Evolutionary conservation across 2,113 vertebrate genomes (phyloP).

Genomic region (Corythoichthys intestinalis): DNA sequence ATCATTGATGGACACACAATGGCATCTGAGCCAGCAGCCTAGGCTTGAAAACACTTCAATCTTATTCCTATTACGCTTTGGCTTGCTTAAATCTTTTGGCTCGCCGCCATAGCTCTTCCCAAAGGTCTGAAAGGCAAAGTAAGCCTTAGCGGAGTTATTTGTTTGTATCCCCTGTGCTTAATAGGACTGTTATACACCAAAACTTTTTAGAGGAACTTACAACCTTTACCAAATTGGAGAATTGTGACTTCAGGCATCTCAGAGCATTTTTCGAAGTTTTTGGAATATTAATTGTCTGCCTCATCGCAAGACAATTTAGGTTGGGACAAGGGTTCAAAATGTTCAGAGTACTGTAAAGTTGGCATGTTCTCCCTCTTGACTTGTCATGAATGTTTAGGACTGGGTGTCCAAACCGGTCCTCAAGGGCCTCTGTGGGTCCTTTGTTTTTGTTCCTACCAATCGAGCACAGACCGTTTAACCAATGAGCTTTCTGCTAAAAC

Average conservation of each 20-base stretch:
- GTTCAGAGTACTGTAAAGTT: too few species aligned
- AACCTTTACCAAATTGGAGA: constrained; percentile 8
- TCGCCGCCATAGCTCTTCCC: constrained; percentile 4
- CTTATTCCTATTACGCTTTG: constrained; percentile 2
- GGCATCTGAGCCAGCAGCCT: constrained; percentile 16
- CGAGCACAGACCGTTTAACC: too few species aligned
- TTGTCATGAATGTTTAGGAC: too few species aligned
- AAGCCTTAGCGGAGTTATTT: constrained; percentile 8
- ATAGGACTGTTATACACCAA: not conserved
- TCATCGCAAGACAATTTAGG: not conserved
- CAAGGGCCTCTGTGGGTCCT: too few species aligned
- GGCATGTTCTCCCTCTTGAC: too few species aligned
- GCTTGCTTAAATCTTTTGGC: constrained; percentile 15
- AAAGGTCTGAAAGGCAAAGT: not conserved
- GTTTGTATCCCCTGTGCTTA: constrained; percentile 18
- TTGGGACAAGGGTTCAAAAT: not conserved
- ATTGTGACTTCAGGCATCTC: constrained; percentile 8
- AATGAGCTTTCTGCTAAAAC: too few species aligned
- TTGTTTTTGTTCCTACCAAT: too few species aligned
- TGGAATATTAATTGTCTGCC: not conserved
- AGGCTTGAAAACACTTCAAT: constrained; percentile 1
- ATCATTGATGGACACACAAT: constrained; percentile 33
- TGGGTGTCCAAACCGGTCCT: too few species aligned
- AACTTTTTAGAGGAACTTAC: constrained; percentile 11
- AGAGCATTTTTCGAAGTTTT: constrained; percentile 11